These are phyloP conservation scores for Elaeidobius kamerunicus DNA, from an alignment of 2,888 invertebrate genomes.

Conservation along the genomic window DNA sequence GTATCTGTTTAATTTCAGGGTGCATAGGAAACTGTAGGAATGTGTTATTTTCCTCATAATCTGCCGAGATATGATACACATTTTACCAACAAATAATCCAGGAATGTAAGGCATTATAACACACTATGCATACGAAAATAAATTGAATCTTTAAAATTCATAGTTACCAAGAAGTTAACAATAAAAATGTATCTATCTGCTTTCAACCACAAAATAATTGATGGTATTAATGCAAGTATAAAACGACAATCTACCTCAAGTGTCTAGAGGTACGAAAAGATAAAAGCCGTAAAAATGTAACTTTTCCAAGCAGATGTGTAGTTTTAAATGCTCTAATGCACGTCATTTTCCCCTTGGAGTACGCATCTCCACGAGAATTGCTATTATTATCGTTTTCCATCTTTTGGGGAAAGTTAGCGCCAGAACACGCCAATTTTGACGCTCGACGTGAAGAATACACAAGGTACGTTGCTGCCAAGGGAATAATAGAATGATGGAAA, in stretches of 20 bases:
- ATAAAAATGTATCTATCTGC: too few relatives aligned
- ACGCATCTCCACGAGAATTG: slow-evolving; percentile 31
- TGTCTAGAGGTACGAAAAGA: background rate
- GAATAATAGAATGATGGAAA: slow-evolving; percentile 27
- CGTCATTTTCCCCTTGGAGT: slow-evolving; percentile 17
- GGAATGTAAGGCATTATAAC: too few relatives aligned
- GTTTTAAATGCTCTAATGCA: slow-evolving; percentile 27
- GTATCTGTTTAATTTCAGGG: slow-evolving; percentile 1
- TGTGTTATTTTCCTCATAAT: too few relatives aligned
- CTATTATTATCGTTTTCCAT: slow-evolving; percentile 37
- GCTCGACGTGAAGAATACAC: slow-evolving; percentile 34
- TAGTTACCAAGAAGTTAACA: too few relatives aligned
- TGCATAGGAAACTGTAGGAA: too few relatives aligned
- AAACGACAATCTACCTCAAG: background rate
- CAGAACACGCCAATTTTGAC: slow-evolving; percentile 37
- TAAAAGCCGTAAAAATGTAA: slow-evolving; percentile 14
- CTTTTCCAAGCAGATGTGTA: slow-evolving; percentile 20
- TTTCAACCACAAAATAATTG: too few relatives aligned
- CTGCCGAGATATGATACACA: too few relatives aligned
- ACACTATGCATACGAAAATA: too few relatives aligned
- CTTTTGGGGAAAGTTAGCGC: slow-evolving; percentile 32
- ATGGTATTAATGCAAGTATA: background rate
- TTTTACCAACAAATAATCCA: too few relatives aligned
- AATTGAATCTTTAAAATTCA: too few relatives aligned
- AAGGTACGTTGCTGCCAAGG: slow-evolving; percentile 32